phyloP scores from a whole-genome alignment of 2,797 vertebrate genomes.

The Erpetoichthys calabaricus region DNA sequence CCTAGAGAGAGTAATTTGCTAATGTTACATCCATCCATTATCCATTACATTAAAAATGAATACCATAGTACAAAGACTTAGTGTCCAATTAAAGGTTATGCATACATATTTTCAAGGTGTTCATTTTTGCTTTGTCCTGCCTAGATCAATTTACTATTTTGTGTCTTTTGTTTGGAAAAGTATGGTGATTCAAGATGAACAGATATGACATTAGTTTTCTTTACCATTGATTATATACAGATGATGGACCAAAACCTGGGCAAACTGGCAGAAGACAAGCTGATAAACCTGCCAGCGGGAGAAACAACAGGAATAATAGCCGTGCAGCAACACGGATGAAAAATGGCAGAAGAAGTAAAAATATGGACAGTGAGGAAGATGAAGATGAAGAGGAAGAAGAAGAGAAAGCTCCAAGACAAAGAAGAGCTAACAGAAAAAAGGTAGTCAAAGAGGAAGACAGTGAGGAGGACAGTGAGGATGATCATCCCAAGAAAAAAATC shows the following conservation, averaged over 20 bases:
- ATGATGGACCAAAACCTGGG: constrained; percentile 19
- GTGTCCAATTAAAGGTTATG: too few species aligned
- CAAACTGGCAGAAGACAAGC: constrained; percentile 14
- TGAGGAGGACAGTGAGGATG: constrained; percentile 12
- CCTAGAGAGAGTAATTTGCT: too few species aligned
- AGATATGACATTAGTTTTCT: too few species aligned
- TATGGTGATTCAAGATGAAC: too few species aligned
- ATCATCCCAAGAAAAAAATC: constrained; percentile 18
- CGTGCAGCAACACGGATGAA: constrained; percentile 6
- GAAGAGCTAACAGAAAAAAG: not conserved
- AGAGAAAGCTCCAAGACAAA: constrained; percentile 1
- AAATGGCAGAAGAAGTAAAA: constrained; percentile 8
- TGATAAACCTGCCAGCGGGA: constrained; percentile 2
- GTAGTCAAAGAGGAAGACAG: not conserved
- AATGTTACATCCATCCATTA: too few species aligned
- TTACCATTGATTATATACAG: constrained; percentile 17
- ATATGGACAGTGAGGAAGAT: constrained; percentile 16
- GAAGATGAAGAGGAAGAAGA: constrained; percentile 11
- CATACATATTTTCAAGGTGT: too few species aligned
- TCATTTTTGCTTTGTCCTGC: too few species aligned
- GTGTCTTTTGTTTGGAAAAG: too few species aligned
- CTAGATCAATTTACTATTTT: too few species aligned
- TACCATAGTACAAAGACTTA: too few species aligned
- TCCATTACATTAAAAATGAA: too few species aligned
- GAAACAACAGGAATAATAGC: constrained; percentile 21